phyloP scores from a whole-genome alignment of 1,140 invertebrate species.

The Onthophagus taurus region DNA sequence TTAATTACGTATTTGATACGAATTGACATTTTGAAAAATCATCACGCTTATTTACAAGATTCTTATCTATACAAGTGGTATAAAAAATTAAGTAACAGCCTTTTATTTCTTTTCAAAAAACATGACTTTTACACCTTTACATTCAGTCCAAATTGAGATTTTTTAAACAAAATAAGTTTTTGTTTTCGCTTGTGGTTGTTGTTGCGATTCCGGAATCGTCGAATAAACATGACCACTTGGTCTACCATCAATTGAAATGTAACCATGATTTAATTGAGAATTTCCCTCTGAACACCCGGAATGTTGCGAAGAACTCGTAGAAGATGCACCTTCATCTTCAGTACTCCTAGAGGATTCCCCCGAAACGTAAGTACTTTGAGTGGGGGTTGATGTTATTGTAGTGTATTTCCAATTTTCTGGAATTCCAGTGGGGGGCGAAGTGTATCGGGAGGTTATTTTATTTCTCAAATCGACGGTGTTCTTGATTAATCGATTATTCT shows the following conservation, averaged over 20 bases:
- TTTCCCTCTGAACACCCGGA: constrained; percentile 37
- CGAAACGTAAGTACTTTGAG: constrained; percentile 53
- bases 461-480: constrained; percentile 35
- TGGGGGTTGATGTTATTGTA: constrained; percentile 48
- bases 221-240: constrained; percentile 37
- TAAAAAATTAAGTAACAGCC: constrained; percentile 12
- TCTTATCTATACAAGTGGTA: neutral
- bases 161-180: constrained; percentile 39
- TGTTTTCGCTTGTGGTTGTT: no score
- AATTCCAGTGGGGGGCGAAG: constrained; percentile 46
- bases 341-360: constrained; percentile 49
- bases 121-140: constrained; percentile 6
- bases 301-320: constrained; percentile 41
- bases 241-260: constrained; percentile 35
- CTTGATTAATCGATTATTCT: constrained; percentile 30
- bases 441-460: constrained; percentile 39
- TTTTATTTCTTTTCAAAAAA: constrained; percentile 16
- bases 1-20: no score
- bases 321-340: constrained; percentile 50
- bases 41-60: neutral
- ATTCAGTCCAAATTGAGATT: no score
- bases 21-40: no score
- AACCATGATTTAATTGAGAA: constrained; percentile 37
- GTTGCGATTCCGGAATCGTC: constrained; percentile 35
- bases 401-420: constrained; percentile 44